Conservation (phyloP, 2,113 vertebrate genomes). For the Vimba vimba region DNA sequence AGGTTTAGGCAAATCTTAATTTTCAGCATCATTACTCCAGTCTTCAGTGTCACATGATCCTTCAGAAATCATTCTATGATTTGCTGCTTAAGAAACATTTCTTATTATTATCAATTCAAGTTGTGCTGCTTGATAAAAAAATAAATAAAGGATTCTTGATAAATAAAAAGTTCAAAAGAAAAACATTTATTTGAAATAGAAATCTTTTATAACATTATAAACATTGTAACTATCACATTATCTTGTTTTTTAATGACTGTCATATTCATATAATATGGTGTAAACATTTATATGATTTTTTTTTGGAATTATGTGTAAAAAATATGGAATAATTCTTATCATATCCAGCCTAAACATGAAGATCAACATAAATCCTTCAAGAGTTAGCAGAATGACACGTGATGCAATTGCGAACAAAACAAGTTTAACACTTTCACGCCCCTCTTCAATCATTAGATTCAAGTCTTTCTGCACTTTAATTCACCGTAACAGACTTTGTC, state of each 20-base stretch:
- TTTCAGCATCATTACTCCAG: background rate
- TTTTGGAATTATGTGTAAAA: background rate
- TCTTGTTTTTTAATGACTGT: background rate
- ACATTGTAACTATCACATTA: no score
- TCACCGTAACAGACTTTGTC: background rate
- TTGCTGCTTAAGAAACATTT: background rate
- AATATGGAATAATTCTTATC: background rate
- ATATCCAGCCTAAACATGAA: background rate
- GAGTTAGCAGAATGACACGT: background rate
- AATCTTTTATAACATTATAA: background rate
- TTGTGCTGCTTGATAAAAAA: background rate
- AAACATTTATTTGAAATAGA: background rate
- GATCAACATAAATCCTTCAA: constrained; percentile 11
- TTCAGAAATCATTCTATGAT: background rate
- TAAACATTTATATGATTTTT: background rate
- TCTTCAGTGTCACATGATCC: background rate
- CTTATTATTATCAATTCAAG: background rate
- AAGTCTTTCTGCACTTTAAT: constrained; percentile 9
- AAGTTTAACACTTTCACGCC: constrained; percentile 4
- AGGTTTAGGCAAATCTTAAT: background rate
- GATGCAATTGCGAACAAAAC: background rate
- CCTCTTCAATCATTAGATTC: background rate
- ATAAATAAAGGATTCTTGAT: background rate
- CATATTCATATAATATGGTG: background rate
- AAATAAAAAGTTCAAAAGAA: background rate